Evolutionary conservation across 1,140 invertebrate genomes (phyloP).

Genomic region (Manduca sexta): DNA sequence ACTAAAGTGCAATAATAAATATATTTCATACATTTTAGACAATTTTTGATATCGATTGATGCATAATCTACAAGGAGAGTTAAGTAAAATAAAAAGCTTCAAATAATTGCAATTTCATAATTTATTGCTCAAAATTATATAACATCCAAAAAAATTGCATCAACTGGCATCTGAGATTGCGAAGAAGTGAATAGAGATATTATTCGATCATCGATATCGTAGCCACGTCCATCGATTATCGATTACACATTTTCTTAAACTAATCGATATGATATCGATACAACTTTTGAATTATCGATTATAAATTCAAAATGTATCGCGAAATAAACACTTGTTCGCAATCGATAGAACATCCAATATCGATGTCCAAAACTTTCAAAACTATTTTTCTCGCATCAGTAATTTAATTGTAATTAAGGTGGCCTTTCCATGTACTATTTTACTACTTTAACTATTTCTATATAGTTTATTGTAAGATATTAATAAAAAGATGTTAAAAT

Average conservation of each 20-base stretch:
- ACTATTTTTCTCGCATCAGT: background rate
- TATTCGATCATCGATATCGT: too few species aligned
- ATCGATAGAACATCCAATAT: background rate
- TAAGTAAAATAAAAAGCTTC: background rate
- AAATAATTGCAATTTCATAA: slow-evolving; percentile 10
- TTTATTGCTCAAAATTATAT: slow-evolving; percentile 27
- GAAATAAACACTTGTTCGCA: too few species aligned
- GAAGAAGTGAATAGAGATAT: too few species aligned
- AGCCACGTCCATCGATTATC: too few species aligned
- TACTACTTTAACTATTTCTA: slow-evolving; percentile 57
- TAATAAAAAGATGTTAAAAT: slow-evolving; percentile 49
- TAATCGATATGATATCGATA: too few species aligned
- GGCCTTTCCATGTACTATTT: slow-evolving; percentile 66
- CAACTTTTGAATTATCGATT: too few species aligned
- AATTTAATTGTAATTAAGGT: slow-evolving; percentile 37
- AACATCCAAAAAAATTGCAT: slow-evolving; percentile 13
- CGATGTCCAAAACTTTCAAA: background rate
- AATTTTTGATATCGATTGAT: too few species aligned
- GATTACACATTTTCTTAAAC: too few species aligned
- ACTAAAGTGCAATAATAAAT: too few species aligned
- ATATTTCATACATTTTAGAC: too few species aligned
- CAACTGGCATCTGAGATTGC: background rate
- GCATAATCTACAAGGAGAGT: too few species aligned
- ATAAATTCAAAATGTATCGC: too few species aligned
- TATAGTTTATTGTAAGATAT: slow-evolving; percentile 62